Evolutionary conservation across 1,140 invertebrate genomes (phyloP).

Genomic region (Bombus huntii): DNA sequence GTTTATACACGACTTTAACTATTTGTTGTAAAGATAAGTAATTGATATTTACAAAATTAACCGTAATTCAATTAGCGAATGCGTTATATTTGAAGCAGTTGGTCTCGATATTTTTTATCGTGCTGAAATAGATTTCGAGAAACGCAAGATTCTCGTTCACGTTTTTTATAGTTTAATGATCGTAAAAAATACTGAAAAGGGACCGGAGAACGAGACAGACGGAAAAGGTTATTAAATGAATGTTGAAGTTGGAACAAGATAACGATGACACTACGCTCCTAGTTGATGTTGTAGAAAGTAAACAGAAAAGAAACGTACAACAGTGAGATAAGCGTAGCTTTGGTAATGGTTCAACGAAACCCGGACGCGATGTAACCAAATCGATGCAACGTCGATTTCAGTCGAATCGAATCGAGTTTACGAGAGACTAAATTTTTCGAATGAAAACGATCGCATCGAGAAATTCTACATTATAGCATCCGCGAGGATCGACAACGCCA

Average conservation of each 20-base stretch:
- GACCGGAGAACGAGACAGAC: not conserved
- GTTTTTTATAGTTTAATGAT: not conserved
- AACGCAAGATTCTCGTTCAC: not conserved
- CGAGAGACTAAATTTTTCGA: slow-evolving; percentile 45
- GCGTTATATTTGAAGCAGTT: not conserved
- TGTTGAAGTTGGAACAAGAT: not conserved
- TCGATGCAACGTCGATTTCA: not conserved
- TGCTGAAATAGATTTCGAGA: no score
- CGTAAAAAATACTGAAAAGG: not conserved
- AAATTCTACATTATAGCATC: slow-evolving; percentile 57
- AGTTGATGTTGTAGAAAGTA: not conserved
- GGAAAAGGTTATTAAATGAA: not conserved
- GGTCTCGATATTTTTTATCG: not conserved
- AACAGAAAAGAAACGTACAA: not conserved
- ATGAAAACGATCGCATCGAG: slow-evolving; percentile 42
- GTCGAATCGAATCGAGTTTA: not conserved
- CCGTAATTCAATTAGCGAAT: not conserved
- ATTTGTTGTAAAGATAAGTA: no score
- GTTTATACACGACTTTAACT: not conserved
- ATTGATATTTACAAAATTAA: no score
- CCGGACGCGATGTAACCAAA: not conserved
- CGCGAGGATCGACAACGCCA: slow-evolving; percentile 67
- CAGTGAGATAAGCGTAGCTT: not conserved
- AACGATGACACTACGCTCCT: not conserved
- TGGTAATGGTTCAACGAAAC: no score